A percentile compares a stretch with the other conserved stretches of the same genome.
These are phyloP conservation scores for Siderastrea radians DNA, from an alignment of 92 coral and sea anemone genomes.

Conservation along the genomic window DNA sequence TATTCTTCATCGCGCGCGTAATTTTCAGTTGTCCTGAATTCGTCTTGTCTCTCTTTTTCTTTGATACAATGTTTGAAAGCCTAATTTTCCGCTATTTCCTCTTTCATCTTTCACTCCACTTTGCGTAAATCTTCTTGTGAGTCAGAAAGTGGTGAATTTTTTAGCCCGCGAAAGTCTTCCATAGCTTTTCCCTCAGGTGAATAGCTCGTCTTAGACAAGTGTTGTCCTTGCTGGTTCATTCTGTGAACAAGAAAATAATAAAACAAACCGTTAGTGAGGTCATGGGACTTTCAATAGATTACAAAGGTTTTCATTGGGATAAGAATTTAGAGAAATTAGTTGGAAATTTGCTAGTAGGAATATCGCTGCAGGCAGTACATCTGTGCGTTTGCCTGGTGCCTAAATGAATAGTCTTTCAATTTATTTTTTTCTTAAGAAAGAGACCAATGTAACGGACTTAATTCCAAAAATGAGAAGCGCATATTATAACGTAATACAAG, in stretches of 20 bases:
- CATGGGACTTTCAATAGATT: slow-evolving; percentile 16
- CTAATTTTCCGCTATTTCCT: not conserved
- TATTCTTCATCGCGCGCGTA: slow-evolving; percentile 6
- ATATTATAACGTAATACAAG: not conserved
- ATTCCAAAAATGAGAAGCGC: slow-evolving; percentile 16
- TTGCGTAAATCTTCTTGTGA: slow-evolving; percentile 69
- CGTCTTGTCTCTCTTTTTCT: slow-evolving; percentile 16
- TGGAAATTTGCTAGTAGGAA: slow-evolving; percentile 11
- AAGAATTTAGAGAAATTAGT: slow-evolving; percentile 42
- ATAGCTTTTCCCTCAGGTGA: slow-evolving; percentile 88
- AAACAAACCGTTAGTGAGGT: slow-evolving; percentile 32
- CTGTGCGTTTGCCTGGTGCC: slow-evolving; percentile 24
- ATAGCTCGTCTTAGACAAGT: slow-evolving; percentile 74
- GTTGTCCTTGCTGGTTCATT: slow-evolving; percentile 81
- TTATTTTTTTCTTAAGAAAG: not conserved
- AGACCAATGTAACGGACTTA: slow-evolving; percentile 18
- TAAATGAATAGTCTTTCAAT: slow-evolving; percentile 23
- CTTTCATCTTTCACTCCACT: slow-evolving; percentile 48
- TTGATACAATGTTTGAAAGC: slow-evolving; percentile 19
- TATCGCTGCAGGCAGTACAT: slow-evolving; percentile 42
- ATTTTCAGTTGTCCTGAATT: not conserved
- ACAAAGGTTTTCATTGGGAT: slow-evolving; percentile 1
- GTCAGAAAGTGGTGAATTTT: slow-evolving; percentile 75
- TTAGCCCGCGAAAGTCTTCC: slow-evolving; percentile 98
- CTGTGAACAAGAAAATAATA: slow-evolving; percentile 47